Conservation (phyloP, 2,113 vertebrate species). For the Callocephalon fimbriatum region DNA sequence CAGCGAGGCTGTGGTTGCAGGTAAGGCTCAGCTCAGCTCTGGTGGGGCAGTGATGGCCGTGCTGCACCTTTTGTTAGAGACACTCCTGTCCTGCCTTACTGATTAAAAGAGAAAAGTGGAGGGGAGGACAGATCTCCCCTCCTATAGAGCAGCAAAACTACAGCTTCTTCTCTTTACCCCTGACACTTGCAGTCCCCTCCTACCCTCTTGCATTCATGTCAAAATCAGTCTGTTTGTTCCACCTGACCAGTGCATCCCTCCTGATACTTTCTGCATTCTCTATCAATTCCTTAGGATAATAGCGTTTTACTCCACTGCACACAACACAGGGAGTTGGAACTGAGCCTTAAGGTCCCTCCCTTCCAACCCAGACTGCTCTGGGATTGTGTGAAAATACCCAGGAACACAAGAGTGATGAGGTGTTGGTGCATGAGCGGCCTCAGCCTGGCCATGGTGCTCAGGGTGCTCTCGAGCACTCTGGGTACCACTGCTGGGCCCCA, state of each 20-base stretch:
- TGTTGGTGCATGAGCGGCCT: fast-evolving
- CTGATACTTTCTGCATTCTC: neutral
- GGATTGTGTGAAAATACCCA: neutral
- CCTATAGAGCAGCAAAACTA: neutral
- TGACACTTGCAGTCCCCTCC: neutral
- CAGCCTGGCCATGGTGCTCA: neutral
- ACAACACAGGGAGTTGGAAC: neutral
- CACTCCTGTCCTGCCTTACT: neutral
- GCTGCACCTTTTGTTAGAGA: neutral
- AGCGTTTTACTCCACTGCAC: neutral
- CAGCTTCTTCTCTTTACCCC: neutral
- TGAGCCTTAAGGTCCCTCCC: neutral
- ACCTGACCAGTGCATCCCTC: neutral
- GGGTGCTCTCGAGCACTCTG: fast-evolving
- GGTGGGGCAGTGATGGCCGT: neutral
- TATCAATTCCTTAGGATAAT: fast-evolving
- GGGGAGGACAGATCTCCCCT: neutral
- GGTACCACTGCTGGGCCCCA: fast-evolving
- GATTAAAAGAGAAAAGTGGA: fast-evolving
- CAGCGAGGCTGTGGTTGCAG: neutral
- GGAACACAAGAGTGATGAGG: neutral
- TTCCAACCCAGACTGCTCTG: neutral
- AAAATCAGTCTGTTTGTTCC: neutral
- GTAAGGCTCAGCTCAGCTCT: neutral
- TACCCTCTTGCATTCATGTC: neutral